Evolutionary conservation across 2,797 vertebrate species (phyloP).

Genomic region (Sebastes steindachneri): DNA sequence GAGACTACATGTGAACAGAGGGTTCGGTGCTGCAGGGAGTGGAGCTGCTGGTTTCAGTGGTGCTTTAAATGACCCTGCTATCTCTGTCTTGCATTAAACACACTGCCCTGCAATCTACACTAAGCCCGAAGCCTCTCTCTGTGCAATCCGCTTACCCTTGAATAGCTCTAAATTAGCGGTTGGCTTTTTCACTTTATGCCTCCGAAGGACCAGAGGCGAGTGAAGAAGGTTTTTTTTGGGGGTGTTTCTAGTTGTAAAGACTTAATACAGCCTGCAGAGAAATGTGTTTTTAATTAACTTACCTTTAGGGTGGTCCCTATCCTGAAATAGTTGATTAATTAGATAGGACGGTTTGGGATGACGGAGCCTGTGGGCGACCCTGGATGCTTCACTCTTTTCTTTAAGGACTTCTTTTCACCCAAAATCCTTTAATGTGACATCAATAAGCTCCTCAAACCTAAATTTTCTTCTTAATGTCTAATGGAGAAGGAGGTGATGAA

Average conservation of each 20-base stretch:
- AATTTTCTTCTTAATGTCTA: background rate
- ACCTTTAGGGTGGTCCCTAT: constrained; percentile 52
- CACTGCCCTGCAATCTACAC: constrained; percentile 73
- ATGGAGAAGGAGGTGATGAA: background rate
- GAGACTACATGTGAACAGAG: constrained; percentile 23
- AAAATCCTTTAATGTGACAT: constrained; percentile 53
- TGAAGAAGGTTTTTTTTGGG: background rate
- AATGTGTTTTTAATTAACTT: constrained; percentile 67
- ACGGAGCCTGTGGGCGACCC: constrained; percentile 34
- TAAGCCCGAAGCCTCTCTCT: constrained; percentile 73
- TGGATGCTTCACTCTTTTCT: constrained; percentile 23
- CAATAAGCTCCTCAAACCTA: constrained; percentile 27
- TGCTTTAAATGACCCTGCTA: constrained; percentile 76
- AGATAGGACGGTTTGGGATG: constrained; percentile 49
- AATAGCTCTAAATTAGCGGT: constrained; percentile 76
- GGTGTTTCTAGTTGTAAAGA: constrained; percentile 31
- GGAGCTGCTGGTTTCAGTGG: constrained; percentile 55
- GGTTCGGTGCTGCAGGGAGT: constrained; percentile 29
- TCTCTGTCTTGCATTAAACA: constrained; percentile 71
- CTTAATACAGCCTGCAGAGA: constrained; percentile 47
- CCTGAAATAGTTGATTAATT: constrained; percentile 60
- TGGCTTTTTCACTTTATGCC: constrained; percentile 70
- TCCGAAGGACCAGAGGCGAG: constrained; percentile 54
- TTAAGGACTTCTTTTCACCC: constrained; percentile 41
- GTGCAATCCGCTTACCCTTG: constrained; percentile 76